Conservation (phyloP, 2,113 vertebrate genomes). For the Onychostoma macrolepis region DNA sequence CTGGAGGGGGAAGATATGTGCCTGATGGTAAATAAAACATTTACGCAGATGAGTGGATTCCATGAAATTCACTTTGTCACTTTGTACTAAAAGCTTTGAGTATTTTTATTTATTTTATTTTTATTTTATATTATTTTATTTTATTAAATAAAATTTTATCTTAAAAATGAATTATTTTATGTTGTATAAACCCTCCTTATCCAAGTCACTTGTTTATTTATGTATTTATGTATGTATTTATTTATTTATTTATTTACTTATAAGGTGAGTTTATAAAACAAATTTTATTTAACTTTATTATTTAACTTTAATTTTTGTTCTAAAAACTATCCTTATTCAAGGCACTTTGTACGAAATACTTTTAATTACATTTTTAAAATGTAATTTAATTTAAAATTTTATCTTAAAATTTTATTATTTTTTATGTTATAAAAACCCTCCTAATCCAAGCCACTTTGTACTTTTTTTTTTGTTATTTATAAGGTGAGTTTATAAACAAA, state of each 20-base stretch:
- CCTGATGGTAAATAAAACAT: constrained; percentile 83
- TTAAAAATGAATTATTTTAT: background rate
- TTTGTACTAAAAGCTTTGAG: too few relatives aligned
- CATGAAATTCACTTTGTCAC: background rate
- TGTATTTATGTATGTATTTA: too few relatives aligned
- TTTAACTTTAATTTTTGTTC: background rate
- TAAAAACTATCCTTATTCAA: background rate
- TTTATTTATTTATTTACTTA: background rate
- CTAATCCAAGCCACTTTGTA: background rate
- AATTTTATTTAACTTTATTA: too few relatives aligned
- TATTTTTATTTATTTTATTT: background rate
- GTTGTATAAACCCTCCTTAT: background rate
- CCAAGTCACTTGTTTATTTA: background rate
- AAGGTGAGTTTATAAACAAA: too few relatives aligned
- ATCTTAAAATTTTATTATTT: background rate
- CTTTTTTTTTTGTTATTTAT: background rate
- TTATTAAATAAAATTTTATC: background rate
- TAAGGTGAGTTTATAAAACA: background rate
- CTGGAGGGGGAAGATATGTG: constrained; percentile 87
- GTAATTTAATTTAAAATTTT: background rate
- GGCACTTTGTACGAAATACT: background rate
- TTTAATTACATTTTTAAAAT: background rate
- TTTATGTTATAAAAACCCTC: background rate
- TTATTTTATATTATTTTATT: background rate
- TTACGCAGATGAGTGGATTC: background rate